phyloP scores from a whole-genome alignment of 2,797 vertebrate genomes.

The Sciurus carolinensis region DNA sequence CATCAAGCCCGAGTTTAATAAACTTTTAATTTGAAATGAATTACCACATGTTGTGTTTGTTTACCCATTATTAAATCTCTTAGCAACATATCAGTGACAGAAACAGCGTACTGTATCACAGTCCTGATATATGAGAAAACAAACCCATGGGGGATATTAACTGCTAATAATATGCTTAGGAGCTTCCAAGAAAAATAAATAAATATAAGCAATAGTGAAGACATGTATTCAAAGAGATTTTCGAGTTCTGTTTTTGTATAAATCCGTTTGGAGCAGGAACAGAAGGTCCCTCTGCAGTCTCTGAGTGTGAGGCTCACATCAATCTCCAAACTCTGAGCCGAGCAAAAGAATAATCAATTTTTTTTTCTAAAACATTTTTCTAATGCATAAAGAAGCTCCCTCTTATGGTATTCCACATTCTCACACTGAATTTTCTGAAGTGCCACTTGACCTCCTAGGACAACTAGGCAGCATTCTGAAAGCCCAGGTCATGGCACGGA shows the following conservation, averaged over 20 bases:
- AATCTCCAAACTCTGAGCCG: neutral
- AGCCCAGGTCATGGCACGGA: neutral
- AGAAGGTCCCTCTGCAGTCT: neutral
- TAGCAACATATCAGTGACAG: constrained; percentile 90
- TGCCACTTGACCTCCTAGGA: neutral
- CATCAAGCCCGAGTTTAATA: constrained; percentile 92
- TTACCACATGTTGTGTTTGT: constrained; percentile 94
- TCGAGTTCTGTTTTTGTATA: constrained; percentile 22
- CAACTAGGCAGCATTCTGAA: neutral
- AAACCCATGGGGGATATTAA: constrained; percentile 91
- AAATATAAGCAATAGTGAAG: constrained; percentile 85
- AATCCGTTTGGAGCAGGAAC: constrained; percentile 60
- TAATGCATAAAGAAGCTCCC: neutral
- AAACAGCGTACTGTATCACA: constrained; percentile 89
- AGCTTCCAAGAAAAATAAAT: constrained; percentile 88
- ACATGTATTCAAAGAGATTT: constrained; percentile 76
- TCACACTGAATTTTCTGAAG: neutral
- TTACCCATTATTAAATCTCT: constrained; percentile 93
- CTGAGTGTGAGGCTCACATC: neutral
- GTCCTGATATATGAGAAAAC: constrained; percentile 89
- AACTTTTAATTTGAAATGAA: constrained; percentile 94
- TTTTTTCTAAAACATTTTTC: neutral
- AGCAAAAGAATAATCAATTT: constrained; percentile 6
- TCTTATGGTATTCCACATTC: neutral
- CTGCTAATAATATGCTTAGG: constrained; percentile 89